Evolutionary conservation across 2,113 vertebrate species (phyloP).

Genomic region (Notothenia rossii): DNA sequence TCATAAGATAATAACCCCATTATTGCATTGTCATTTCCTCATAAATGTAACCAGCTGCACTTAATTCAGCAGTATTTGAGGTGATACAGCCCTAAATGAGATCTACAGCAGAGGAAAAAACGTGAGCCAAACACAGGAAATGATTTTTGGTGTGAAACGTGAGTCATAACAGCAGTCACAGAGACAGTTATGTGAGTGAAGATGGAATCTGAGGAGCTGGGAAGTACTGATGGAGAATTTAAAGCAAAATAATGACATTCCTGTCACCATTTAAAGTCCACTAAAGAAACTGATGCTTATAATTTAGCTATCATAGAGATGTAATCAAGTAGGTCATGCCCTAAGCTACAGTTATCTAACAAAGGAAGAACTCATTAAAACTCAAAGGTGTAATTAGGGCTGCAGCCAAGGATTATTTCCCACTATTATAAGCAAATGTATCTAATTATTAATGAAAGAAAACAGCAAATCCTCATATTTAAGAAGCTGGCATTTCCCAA

Average conservation of each 20-base stretch:
- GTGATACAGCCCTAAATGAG: constrained; percentile 30
- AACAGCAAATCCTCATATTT: neutral
- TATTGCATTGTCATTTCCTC: constrained; percentile 63
- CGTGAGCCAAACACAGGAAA: neutral
- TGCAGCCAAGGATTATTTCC: neutral
- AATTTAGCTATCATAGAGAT: neutral
- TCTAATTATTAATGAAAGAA: neutral
- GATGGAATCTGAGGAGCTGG: constrained; percentile 6
- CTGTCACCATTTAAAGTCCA: neutral
- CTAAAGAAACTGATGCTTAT: neutral
- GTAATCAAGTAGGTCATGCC: neutral
- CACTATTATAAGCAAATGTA: neutral
- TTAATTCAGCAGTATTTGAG: constrained; percentile 41
- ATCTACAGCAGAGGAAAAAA: neutral
- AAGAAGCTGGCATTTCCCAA: neutral
- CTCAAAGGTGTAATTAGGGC: neutral
- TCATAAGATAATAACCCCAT: constrained; percentile 69
- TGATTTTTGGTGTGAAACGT: constrained; percentile 6
- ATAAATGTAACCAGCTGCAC: constrained; percentile 59
- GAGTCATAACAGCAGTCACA: constrained; percentile 32
- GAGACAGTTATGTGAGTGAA: constrained; percentile 12
- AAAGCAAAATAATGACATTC: neutral
- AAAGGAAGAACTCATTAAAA: neutral
- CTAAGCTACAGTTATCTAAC: neutral
- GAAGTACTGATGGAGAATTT: neutral